These are phyloP conservation scores for Archilochus colubris DNA, from an alignment of 2,113 vertebrate genomes.

Conservation along the genomic window DNA sequence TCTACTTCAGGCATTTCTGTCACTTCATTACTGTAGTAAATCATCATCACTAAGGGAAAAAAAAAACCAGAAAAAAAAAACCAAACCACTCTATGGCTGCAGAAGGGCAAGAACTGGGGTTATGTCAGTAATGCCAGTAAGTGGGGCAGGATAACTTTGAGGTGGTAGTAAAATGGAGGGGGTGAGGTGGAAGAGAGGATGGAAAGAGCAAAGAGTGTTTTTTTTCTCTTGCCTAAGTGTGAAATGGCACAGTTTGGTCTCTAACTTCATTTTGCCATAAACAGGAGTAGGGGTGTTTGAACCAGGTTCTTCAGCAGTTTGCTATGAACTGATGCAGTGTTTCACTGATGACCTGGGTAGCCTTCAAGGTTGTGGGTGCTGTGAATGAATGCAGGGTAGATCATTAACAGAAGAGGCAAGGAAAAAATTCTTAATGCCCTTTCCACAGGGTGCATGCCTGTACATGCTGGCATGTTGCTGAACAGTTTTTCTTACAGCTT, in stretches of 20 bases:
- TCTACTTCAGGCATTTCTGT: conserved; percentile 41
- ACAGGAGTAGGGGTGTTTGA: conserved; percentile 33
- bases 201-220: not conserved
- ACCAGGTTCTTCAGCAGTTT: not conserved
- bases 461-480: not conserved
- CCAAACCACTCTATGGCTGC: not conserved
- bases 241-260: not conserved
- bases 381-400: not conserved
- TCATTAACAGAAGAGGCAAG: conserved; percentile 70
- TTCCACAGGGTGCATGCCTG: not conserved
- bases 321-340: not conserved
- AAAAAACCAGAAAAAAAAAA: not conserved
- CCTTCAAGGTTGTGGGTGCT: conserved; percentile 19
- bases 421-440: conserved; percentile 29
- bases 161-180: not conserved
- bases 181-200: not conserved
- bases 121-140: conserved; percentile 14
- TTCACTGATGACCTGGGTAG: not conserved
- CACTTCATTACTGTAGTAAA: conserved; percentile 37
- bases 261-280: conserved; percentile 53
- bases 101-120: conserved; percentile 45
- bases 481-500: not conserved
- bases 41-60: not conserved
- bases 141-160: not conserved
- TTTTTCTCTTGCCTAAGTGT: not conserved